Conservation (phyloP, 2,797 vertebrate species). For the Sphaeramia orbicularis region DNA sequence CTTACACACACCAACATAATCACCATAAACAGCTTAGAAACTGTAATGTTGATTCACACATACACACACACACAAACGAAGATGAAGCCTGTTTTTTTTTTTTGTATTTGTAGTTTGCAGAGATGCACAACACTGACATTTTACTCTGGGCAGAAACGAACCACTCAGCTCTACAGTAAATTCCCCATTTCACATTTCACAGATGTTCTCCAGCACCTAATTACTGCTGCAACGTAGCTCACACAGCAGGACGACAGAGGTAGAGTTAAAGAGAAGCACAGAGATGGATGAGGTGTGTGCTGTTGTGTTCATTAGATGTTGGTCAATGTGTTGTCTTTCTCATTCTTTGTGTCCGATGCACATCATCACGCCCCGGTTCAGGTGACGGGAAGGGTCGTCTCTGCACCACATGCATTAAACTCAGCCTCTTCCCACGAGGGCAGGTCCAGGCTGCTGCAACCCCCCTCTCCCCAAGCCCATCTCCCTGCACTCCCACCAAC, state of each 20-base stretch:
- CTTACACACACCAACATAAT: no score
- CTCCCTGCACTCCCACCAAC: constrained; percentile 8
- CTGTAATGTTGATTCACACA: no score
- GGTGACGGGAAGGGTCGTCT: constrained; percentile 37
- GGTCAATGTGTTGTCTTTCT: constrained; percentile 1
- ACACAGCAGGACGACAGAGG: constrained; percentile 50
- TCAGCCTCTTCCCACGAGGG: constrained; percentile 48
- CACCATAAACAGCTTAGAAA: no score
- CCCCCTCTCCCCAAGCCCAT: no score
- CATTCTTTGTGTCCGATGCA: constrained; percentile 29
- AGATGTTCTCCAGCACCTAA: constrained; percentile 54
- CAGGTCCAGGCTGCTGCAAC: constrained; percentile 60
- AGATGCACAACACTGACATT: no score
- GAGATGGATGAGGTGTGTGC: constrained; percentile 10
- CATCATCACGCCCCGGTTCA: constrained; percentile 69
- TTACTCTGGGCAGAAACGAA: no score
- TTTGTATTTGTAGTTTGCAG: no score
- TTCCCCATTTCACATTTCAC: constrained; percentile 18
- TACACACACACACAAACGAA: no score
- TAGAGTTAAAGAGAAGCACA: constrained; percentile 13
- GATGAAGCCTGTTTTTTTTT: no score
- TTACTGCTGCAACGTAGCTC: constrained; percentile 55
- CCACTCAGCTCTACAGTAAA: neutral
- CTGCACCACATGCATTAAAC: constrained; percentile 42
- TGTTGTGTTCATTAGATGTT: constrained; percentile 1